Conservation (phyloP, 2,797 vertebrate genomes). For the Thaleichthys pacificus region DNA sequence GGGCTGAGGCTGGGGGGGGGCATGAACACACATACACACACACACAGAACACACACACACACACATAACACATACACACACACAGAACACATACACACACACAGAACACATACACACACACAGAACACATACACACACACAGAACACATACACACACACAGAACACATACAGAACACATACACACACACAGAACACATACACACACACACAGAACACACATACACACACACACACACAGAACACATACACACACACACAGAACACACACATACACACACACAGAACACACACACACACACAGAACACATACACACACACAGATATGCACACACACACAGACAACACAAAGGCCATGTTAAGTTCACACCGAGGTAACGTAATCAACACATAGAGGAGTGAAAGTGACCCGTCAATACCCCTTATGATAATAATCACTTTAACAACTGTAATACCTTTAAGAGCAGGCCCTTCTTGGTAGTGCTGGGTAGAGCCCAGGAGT, state of each 20-base stretch:
- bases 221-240: no score
- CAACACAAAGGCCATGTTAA: background rate
- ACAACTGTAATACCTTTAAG: constrained; percentile 57
- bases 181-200: background rate
- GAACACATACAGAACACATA: background rate
- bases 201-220: constrained; percentile 11
- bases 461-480: constrained; percentile 49
- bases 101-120: background rate
- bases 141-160: background rate
- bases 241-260: background rate
- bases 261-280: background rate
- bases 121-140: background rate
- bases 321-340: background rate
- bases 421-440: background rate
- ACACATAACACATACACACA: background rate
- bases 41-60: background rate
- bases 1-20: background rate
- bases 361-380: background rate
- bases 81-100: background rate
- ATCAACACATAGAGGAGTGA: background rate
- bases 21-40: background rate
- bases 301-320: no score
- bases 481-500: constrained; percentile 28
- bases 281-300: background rate
- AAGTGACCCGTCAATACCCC: background rate